These are phyloP conservation scores for Seladonia tumulorum DNA, from an alignment of 2,888 invertebrate genomes.

Conservation along the genomic window DNA sequence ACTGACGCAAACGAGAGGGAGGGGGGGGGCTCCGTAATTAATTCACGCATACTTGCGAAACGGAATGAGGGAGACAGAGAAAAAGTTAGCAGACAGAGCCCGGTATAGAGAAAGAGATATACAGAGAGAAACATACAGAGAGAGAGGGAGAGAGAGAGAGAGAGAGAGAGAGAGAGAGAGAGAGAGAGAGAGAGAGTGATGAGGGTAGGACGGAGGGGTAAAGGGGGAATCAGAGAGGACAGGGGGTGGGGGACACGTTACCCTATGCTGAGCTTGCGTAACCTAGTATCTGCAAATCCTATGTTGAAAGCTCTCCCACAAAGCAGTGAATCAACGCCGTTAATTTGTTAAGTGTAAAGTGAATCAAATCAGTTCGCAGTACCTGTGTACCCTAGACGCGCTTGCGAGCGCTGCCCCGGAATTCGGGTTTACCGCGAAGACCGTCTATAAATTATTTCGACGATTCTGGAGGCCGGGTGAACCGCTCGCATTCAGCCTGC, in stretches of 20 bases:
- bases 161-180: too few species aligned
- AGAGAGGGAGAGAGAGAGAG: too few species aligned
- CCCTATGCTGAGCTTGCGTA: conserved; percentile 56
- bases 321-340: conserved; percentile 62
- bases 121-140: not conserved
- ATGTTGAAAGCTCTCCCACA: conserved; percentile 47
- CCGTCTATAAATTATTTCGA: conserved; percentile 40
- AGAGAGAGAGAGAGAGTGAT: too few species aligned
- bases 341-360: conserved; percentile 67
- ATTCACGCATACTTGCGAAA: conserved; percentile 61
- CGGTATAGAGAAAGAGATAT: not conserved
- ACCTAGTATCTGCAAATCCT: conserved; percentile 53
- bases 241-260: conserved; percentile 15
- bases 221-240: not conserved
- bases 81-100: not conserved
- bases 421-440: conserved; percentile 21
- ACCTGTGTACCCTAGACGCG: conserved; percentile 24
- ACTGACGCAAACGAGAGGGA: conserved; percentile 71
- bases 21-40: conserved; percentile 68
- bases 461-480: conserved; percentile 3
- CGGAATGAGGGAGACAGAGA: conserved; percentile 36
- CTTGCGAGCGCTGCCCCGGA: conserved; percentile 19
- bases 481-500: not conserved
- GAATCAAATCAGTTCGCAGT: conserved; percentile 57
- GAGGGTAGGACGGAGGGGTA: not conserved